Conservation (phyloP, 2,888 invertebrate genomes). For the Lasiommata megera region DNA sequence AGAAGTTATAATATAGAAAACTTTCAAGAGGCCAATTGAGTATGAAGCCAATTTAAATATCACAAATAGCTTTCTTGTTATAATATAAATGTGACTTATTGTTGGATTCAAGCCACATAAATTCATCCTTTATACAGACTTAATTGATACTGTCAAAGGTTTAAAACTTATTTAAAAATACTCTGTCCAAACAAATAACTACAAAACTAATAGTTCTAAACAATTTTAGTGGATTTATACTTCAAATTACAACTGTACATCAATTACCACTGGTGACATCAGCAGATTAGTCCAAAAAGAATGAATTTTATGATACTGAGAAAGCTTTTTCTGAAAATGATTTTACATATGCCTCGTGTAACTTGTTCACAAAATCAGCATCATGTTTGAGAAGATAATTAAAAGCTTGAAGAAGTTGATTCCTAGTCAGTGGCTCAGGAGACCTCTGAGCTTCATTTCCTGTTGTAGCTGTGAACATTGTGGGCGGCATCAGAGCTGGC, state of each 20-base stretch:
- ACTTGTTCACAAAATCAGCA: constrained; percentile 91
- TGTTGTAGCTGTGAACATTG: constrained; percentile 88
- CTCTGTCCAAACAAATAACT: constrained; percentile 55
- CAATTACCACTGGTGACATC: constrained; percentile 50
- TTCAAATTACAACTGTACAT: constrained; percentile 78
- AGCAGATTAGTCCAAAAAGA: constrained; percentile 47
- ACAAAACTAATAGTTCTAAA: constrained; percentile 36
- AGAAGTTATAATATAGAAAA: constrained; percentile 17
- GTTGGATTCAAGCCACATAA: constrained; percentile 57
- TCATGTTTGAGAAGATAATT: constrained; percentile 93
- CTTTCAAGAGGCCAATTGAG: constrained; percentile 26
- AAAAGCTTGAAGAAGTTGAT: constrained; percentile 94
- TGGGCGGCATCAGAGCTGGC: constrained; percentile 92
- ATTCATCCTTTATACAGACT: constrained; percentile 71
- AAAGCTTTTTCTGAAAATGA: constrained; percentile 86
- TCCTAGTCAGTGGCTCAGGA: constrained; percentile 90
- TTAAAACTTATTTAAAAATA: constrained; percentile 79
- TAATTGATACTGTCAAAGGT: constrained; percentile 65
- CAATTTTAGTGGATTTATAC: constrained; percentile 64
- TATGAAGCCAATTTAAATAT: constrained; percentile 63
- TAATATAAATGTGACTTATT: constrained; percentile 49
- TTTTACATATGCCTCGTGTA: constrained; percentile 96
- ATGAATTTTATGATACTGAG: constrained; percentile 72
- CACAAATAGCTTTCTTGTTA: constrained; percentile 67
- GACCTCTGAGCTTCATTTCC: constrained; percentile 62